Conservation (phyloP, 2,797 vertebrate species). For the Enteromius afrohamiltoni region DNA sequence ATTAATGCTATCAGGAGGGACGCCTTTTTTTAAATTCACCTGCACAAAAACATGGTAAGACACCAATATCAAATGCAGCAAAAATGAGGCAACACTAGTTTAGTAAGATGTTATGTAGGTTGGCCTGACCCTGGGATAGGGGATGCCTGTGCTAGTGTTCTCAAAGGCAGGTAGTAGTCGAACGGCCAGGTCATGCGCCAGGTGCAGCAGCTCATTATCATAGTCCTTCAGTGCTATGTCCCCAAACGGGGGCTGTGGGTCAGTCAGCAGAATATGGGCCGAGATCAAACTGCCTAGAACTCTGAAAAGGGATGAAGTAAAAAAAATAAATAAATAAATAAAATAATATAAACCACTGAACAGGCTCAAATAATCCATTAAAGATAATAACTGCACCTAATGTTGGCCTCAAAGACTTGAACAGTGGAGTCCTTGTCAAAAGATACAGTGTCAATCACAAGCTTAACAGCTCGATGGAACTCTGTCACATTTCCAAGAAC, state of each 20-base stretch:
- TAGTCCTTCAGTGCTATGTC: slow-evolving; percentile 88
- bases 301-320: slow-evolving; percentile 67
- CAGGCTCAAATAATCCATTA: not conserved
- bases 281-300: slow-evolving; percentile 96
- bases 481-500: slow-evolving; percentile 96
- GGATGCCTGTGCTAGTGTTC: slow-evolving; percentile 97
- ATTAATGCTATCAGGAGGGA: slow-evolving; percentile 90
- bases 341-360: not conserved
- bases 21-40: slow-evolving; percentile 95
- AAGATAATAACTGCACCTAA: slow-evolving; percentile 81
- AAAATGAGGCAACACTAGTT: not conserved
- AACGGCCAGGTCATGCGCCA: slow-evolving; percentile 95
- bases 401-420: slow-evolving; percentile 97
- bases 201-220: slow-evolving; percentile 90
- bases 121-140: slow-evolving; percentile 88
- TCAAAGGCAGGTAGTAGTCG: slow-evolving; percentile 96
- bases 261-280: slow-evolving; percentile 95
- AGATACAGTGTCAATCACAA: slow-evolving; percentile 96
- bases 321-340: no score
- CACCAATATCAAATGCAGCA: not conserved
- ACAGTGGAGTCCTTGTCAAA: slow-evolving; percentile 98
- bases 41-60: slow-evolving; percentile 62
- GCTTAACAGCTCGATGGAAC: slow-evolving; percentile 93
- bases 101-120: not conserved
- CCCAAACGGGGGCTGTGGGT: slow-evolving; percentile 92